Evolutionary conservation across 2,797 vertebrate genomes (phyloP), one percentile per base, ranked within the genome.

Genomic region (Cyclopterus lumpus): DNA sequence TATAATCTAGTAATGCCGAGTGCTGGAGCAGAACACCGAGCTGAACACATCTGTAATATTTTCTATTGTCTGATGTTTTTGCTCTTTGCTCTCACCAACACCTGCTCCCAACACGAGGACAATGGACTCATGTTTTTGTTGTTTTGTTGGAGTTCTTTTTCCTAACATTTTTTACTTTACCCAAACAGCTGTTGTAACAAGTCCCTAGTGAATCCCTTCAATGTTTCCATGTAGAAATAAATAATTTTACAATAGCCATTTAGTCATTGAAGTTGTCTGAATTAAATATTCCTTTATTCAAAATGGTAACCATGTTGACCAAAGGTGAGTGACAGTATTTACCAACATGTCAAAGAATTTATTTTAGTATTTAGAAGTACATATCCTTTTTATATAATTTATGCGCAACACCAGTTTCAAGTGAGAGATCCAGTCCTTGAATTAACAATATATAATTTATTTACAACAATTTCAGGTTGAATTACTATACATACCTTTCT

Each of bases 381-480:
- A 11, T 34, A 1, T 10, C 30, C 10, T 32, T 55, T 49, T 40
- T 15, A 0, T 28, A 28, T 14, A 51, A 5, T 26, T 10, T 1
- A 55, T 22, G 14, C 7, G 20, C 28, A 67, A 65, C 28, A 65
- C 5, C 24, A 34, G 15, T 69, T 71, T 42, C 65, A 87, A 88
- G 65, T 78, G 87, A 89, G 86, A 76, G 71, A 88, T 83, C 82
- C 85, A 90, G 91, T 89, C 92, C 68, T 86, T 89, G 46, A 93
- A 93, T 93, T 95, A 96, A 95, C 95, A 96, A 96, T 96, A 97
- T 97, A 97, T 97, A 97, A 97, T 98, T 97, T 98, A 99, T 99
- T 99, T 99, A 99, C 98, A 99, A 96, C 97, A 96, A 96, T 96
- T 96, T 97, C 95, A 95, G 95, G 96, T 97, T 97, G 96, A 97